Base-by-base conservation (phyloP, 2,113 vertebrate species). In the Thalassoma bifasciatum region DNA sequence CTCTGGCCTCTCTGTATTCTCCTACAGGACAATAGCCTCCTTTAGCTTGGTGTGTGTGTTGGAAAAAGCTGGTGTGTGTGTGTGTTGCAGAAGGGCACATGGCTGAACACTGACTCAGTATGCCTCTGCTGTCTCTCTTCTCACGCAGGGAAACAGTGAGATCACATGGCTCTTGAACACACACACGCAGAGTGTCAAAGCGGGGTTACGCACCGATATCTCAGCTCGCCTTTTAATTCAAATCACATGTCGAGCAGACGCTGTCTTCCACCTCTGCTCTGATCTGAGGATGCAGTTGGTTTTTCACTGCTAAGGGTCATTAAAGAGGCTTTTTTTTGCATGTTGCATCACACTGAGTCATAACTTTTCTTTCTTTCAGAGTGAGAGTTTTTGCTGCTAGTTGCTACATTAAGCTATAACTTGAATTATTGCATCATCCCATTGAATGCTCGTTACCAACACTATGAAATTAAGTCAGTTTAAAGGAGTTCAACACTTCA, bases 11-110 rank as follows among this genome's bases (percentile, higher is more conserved):
- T 51, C 40, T 23, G 57, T 78, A 77, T 76, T 79, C 26, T 77
- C 79, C 70, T 36, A 13, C 69, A 73, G 79, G 82, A 90, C 88
- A 91, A 91, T 89, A 72, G 70, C 42, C 75, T 89, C 86, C 79
- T 89, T 88, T 68, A 84, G 82, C 36, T 53, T 52, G 26, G 72
- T 83, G 68, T 83, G 82, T 62, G 69, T 54, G 72, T 68, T 49
- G 47, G 11, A 14, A 22, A 38, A 47, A 50, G 9, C 30, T 59
- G 34, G 72, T 84, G 58, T 23, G 56, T 47, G 71, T 81, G 64
- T 70, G 52, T 61, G n/a, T 77, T n/a, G 8, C 24, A 73, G 49
- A 54, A 63, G 58, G 59, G 77, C 72, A 69, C 66, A 54, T 85
- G 85, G 78, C 74, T 88, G 82, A 80, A 81, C 75, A 66, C 81